These are phyloP conservation scores for Cyprinus carpio DNA, from an alignment of 2,113 vertebrate species.

Conservation along the genomic window DNA sequence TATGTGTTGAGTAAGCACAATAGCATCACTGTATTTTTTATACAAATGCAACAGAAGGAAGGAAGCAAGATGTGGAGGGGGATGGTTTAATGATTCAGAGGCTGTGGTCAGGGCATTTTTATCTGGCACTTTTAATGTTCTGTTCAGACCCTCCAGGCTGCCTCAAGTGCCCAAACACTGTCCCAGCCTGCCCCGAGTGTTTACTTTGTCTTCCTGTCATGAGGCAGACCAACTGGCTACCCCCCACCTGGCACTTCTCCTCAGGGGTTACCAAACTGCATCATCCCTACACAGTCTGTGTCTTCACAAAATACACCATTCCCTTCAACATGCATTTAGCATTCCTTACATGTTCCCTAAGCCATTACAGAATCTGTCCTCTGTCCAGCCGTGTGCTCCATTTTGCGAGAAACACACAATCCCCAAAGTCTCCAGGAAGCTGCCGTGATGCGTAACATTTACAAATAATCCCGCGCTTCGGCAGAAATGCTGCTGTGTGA, in stretches of 20 bases:
- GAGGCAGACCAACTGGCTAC: background rate
- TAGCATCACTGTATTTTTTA: background rate
- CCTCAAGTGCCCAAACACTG: background rate
- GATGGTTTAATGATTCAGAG: conserved; percentile 18
- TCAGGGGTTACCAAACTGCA: background rate
- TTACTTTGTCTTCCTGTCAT: conserved; percentile 30
- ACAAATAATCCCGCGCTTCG: conserved; percentile 26
- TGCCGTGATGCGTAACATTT: conserved; percentile 28
- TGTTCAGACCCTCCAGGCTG: conserved; percentile 28
- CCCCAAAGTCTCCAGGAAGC: conserved; percentile 31
- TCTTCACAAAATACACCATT: background rate
- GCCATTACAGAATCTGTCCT: background rate
- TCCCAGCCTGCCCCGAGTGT: conserved; percentile 32
- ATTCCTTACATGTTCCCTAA: conserved; percentile 16
- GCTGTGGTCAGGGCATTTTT: background rate
- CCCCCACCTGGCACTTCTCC: conserved; percentile 24
- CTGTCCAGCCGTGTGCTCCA: background rate
- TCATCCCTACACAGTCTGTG: background rate
- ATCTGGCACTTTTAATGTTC: background rate
- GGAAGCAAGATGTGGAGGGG: background rate
- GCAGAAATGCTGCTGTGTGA: conserved; percentile 18
- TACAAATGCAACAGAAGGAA: background rate
- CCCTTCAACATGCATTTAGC: background rate
- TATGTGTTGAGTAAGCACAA: background rate
- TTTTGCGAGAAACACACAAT: background rate